Evolutionary conservation across 2,888 invertebrate species (phyloP).

Genomic region (Aspidiotus destructor): DNA sequence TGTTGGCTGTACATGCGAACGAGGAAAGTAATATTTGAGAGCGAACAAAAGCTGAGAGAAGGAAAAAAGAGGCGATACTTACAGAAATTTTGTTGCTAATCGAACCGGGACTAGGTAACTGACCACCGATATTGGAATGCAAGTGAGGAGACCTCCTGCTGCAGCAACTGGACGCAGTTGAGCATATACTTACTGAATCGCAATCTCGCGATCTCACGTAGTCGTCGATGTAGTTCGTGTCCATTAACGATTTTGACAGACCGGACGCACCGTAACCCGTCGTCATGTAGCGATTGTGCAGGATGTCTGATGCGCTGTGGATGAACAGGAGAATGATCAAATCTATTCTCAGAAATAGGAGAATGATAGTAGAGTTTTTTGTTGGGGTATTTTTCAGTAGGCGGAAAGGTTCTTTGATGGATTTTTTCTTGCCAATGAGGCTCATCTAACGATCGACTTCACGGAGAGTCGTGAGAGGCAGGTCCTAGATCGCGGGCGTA

Average conservation of each 20-base stretch:
- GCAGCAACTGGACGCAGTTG: slow-evolving; percentile 48
- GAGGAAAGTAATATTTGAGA: not conserved
- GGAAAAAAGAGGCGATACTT: slow-evolving; percentile 40
- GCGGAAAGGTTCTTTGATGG: no score
- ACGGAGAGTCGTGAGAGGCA: no score
- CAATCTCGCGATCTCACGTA: slow-evolving; percentile 46
- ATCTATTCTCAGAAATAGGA: not conserved
- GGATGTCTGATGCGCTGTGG: slow-evolving; percentile 20
- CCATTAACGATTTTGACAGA: slow-evolving; percentile 47
- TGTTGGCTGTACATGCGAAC: slow-evolving; percentile 52
- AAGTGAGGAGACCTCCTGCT: slow-evolving; percentile 28
- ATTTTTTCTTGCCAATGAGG: no score
- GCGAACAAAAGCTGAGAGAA: no score
- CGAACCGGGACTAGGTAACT: slow-evolving; percentile 46
- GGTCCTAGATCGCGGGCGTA: no score
- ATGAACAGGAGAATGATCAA: no score
- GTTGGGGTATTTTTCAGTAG: no score
- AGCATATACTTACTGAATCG: slow-evolving; percentile 54
- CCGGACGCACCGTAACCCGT: slow-evolving; percentile 34
- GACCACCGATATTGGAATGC: slow-evolving; percentile 35
- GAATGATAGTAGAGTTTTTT: not conserved
- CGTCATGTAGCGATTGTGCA: slow-evolving; percentile 18
- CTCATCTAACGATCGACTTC: no score
- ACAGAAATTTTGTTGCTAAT: slow-evolving; percentile 55
- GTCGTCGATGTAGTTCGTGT: slow-evolving; percentile 50